These are phyloP conservation scores for Bos indicus DNA, from an alignment of 2,113 vertebrate species.

Conservation along the genomic window DNA sequence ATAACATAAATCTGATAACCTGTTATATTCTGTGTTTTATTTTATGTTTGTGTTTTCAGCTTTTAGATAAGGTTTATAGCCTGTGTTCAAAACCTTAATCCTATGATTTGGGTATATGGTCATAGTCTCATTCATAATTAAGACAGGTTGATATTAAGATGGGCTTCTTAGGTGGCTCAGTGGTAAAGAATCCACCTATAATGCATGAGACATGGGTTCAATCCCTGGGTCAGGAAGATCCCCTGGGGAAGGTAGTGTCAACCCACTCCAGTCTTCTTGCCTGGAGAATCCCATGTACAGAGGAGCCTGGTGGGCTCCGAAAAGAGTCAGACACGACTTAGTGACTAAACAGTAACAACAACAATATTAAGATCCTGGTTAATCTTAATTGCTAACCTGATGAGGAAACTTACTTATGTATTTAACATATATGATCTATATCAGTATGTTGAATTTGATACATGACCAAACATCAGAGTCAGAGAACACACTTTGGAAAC, in stretches of 20 bases:
- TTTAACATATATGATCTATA: background rate
- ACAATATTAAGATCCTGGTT: background rate
- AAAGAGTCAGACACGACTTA: background rate
- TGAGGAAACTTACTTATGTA: background rate
- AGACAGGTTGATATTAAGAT: background rate
- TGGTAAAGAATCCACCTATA: background rate
- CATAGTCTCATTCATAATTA: background rate
- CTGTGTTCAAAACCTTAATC: background rate
- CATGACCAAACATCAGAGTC: background rate
- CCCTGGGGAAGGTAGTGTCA: background rate
- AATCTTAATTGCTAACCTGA: background rate
- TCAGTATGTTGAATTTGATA: background rate
- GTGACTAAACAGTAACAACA: background rate
- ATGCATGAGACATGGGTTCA: background rate
- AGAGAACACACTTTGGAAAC: background rate
- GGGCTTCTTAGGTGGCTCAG: background rate
- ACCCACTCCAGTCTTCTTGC: background rate
- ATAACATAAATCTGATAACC: background rate
- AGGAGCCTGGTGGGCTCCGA: background rate
- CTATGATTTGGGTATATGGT: background rate
- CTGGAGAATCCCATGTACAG: background rate
- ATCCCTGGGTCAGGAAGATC: background rate
- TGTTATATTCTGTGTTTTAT: background rate
- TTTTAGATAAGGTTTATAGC: background rate
- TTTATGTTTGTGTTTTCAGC: slow-evolving; percentile 2